A percentile compares a stretch with the other conserved stretches of the same genome.
Conservation (phyloP, 1,140 invertebrate genomes). For the Triops longicaudatus region DNA sequence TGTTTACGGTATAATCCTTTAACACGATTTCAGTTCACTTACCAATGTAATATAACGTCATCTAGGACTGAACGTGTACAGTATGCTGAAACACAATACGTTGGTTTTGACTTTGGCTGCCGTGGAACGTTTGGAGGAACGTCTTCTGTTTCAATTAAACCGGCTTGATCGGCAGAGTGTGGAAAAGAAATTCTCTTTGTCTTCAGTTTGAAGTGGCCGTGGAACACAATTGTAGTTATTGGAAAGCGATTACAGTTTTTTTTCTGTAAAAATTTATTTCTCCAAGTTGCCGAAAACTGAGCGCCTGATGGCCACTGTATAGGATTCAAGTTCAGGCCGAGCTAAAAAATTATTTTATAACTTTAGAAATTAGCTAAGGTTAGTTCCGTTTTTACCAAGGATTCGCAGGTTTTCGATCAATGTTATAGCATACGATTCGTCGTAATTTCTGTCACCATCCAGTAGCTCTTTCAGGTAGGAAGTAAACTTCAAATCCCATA, state of each 20-base stretch:
- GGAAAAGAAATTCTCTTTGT: slow-evolving; percentile 17
- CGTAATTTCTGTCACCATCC: neutral
- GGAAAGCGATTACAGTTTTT: slow-evolving; percentile 18
- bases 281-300: neutral
- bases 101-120: slow-evolving; percentile 79
- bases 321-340: neutral
- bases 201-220: neutral
- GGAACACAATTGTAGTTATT: slow-evolving; percentile 6
- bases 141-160: slow-evolving; percentile 68
- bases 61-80: slow-evolving; percentile 56
- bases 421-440: neutral
- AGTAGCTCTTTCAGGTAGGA: neutral
- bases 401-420: neutral
- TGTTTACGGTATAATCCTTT: slow-evolving; percentile 58
- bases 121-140: slow-evolving; percentile 74
- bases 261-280: neutral
- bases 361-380: too few relatives aligned
- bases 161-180: slow-evolving; percentile 44
- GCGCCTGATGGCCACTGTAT: neutral
- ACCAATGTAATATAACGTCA: slow-evolving; percentile 22
- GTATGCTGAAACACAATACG: slow-evolving; percentile 93
- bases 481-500: neutral
- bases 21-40: neutral
- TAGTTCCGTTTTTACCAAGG: neutral
- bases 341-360: neutral